A percentile compares a stretch with the other conserved stretches of the same genome.
phyloP scores from a whole-genome alignment of 1,140 invertebrate genomes.

The Tetramorium alpestre region DNA sequence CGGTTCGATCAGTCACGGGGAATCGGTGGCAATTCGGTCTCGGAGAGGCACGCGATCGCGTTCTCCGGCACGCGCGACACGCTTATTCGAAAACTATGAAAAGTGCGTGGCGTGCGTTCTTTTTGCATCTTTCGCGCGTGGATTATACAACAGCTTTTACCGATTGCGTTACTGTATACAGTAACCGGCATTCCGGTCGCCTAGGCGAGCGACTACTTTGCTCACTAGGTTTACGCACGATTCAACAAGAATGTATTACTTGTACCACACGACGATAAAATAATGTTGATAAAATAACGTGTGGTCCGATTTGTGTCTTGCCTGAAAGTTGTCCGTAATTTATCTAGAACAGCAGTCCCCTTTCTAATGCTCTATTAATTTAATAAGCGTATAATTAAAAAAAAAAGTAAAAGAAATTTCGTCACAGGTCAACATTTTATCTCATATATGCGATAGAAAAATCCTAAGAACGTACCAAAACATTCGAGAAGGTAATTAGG shows the following conservation, averaged over 20 bases:
- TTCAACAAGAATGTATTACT: background rate
- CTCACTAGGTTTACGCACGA: background rate
- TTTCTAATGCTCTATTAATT: background rate
- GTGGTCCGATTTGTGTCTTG: background rate
- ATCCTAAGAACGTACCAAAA: background rate
- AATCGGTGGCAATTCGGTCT: background rate
- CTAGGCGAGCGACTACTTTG: background rate
- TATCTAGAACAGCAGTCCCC: background rate
- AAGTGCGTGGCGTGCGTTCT: background rate
- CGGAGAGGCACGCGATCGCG: slow-evolving; percentile 14
- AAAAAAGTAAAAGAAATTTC: background rate
- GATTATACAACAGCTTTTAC: slow-evolving; percentile 60
- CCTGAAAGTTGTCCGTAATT: background rate
- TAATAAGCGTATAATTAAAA: background rate
- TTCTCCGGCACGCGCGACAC: background rate
- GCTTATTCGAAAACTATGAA: slow-evolving; percentile 17
- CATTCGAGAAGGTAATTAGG: background rate
- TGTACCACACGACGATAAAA: background rate
- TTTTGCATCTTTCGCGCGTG: slow-evolving; percentile 44
- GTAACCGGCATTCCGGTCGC: slow-evolving; percentile 15
- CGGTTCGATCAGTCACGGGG: background rate
- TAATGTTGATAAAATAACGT: background rate
- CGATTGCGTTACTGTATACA: slow-evolving; percentile 53
- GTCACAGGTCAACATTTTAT: background rate
- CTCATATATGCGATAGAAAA: background rate